Conservation (phyloP, 2,113 vertebrate species). For the Syrrhaptes paradoxus region DNA sequence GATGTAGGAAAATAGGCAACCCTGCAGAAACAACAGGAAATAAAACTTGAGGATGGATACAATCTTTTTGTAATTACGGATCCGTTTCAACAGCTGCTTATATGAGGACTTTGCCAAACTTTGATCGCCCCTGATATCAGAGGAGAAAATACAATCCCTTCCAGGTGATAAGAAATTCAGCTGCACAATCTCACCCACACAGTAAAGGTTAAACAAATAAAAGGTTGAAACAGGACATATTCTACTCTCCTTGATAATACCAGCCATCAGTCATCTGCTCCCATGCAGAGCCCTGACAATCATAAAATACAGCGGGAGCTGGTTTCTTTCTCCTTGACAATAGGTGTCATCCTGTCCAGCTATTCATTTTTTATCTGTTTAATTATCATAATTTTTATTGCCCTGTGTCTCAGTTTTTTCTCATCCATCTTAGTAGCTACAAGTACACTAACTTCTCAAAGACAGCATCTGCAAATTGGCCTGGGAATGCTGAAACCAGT, state of each 20-base stretch:
- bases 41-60: neutral
- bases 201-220: constrained; percentile 22
- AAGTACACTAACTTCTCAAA: neutral
- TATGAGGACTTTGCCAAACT: neutral
- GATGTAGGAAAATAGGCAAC: neutral
- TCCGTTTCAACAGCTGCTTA: neutral
- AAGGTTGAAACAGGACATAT: neutral
- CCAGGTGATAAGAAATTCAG: neutral
- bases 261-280: neutral
- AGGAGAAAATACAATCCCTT: neutral
- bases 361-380: neutral
- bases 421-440: neutral
- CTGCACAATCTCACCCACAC: neutral
- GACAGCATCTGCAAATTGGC: neutral
- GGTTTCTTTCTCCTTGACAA: neutral
- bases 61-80: neutral
- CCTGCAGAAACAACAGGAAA: neutral
- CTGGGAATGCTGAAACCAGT: neutral
- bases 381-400: neutral
- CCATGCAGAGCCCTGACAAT: neutral
- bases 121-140: neutral
- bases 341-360: neutral
- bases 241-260: neutral
- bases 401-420: neutral
- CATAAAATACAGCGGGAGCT: neutral